These are phyloP conservation scores for Condylostylus longicornis DNA, from an alignment of 1,140 invertebrate genomes.

Conservation along the genomic window DNA sequence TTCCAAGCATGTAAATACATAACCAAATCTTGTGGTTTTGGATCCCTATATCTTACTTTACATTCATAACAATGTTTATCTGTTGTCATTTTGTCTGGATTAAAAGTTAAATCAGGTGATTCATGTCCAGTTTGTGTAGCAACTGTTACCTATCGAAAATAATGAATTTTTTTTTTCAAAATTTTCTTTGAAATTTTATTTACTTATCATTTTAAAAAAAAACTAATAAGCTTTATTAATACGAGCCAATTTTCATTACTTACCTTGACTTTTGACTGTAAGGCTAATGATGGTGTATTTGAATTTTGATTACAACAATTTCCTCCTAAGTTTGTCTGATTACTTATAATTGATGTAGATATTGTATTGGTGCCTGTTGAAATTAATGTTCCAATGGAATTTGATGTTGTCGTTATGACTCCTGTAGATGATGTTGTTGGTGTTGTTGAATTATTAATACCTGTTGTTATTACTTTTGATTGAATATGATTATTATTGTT, in stretches of 20 bases:
- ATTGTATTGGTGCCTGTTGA: too few relatives aligned
- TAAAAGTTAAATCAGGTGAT: constrained; percentile 48
- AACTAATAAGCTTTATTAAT: too few relatives aligned
- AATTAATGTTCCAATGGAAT: too few relatives aligned
- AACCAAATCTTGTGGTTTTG: constrained; percentile 73
- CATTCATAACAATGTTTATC: constrained; percentile 87
- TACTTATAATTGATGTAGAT: too few relatives aligned
- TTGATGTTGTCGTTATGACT: constrained; percentile 5
- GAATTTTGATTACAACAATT: too few relatives aligned
- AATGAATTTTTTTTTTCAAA: too few relatives aligned
- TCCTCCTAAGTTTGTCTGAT: too few relatives aligned
- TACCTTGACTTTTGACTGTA: not conserved
- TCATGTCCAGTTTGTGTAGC: constrained; percentile 70
- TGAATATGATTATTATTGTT: constrained; percentile 16
- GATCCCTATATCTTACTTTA: constrained; percentile 78
- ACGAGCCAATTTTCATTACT: not conserved
- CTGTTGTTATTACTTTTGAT: constrained; percentile 5
- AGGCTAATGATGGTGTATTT: not conserved
- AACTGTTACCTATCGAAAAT: constrained; percentile 48
- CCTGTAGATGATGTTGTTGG: constrained; percentile 11
- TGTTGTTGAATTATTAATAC: too few relatives aligned
- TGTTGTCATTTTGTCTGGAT: constrained; percentile 57
- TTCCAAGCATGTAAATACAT: constrained; percentile 93
- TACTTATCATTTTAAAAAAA: too few relatives aligned
- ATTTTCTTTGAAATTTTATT: too few relatives aligned